Percentiles rank a stretch among this genome's conserved stretches.
These are phyloP conservation scores for Julus scandinavius DNA, from an alignment of 2,888 invertebrate species.

Conservation along the genomic window DNA sequence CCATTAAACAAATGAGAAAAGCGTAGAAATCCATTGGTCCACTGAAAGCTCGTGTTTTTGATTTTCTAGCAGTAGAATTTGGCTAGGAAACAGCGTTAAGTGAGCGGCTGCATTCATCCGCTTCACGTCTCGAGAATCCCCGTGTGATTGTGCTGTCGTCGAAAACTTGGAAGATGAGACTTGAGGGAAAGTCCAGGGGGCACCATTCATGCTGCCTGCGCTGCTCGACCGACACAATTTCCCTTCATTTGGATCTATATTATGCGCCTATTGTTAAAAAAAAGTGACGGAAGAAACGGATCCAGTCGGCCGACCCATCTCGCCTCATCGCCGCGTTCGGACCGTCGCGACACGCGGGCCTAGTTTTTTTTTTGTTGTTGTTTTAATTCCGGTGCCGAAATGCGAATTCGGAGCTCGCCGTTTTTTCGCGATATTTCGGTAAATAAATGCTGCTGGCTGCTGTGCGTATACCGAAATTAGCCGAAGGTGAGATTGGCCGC, in stretches of 20 bases:
- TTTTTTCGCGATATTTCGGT: too few species aligned
- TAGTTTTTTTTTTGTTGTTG: too few species aligned
- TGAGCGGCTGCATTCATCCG: conserved; percentile 13
- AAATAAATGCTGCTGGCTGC: not conserved
- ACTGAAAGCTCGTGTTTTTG: not conserved
- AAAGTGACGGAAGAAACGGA: not conserved
- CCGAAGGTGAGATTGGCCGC: conserved; percentile 23
- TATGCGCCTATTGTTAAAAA: not conserved
- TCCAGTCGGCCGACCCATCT: not conserved
- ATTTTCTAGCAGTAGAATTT: not conserved
- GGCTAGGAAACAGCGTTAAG: not conserved
- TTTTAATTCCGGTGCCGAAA: too few species aligned
- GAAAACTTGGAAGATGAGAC: conserved; percentile 17
- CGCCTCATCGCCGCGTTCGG: not conserved
- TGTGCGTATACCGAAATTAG: not conserved
- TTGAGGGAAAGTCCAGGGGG: not conserved
- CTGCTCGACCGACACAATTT: not conserved
- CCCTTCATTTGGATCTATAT: not conserved
- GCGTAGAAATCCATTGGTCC: not conserved
- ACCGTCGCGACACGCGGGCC: not conserved
- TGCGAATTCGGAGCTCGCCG: too few species aligned
- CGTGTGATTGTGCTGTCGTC: conserved; percentile 16
- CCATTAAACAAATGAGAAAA: too few species aligned
- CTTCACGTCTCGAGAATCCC: conserved; percentile 31
- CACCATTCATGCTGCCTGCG: not conserved